Percentiles rank a stretch among this genome's conserved stretches.
These are phyloP conservation scores for Climacteris rufus DNA, from an alignment of 2,113 vertebrate species.

Conservation along the genomic window DNA sequence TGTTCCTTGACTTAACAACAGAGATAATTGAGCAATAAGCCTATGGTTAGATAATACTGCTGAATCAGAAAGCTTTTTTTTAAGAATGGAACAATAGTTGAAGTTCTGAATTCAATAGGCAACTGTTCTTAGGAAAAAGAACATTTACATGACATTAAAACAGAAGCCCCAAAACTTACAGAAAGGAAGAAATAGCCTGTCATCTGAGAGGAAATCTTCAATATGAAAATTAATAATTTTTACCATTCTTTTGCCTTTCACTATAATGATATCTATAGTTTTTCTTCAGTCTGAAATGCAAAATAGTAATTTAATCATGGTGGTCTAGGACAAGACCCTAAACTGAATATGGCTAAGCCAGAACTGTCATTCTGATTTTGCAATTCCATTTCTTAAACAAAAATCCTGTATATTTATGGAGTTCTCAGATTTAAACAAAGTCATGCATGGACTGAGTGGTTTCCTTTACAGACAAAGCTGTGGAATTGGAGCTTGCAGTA, in stretches of 20 bases:
- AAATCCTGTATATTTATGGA: neutral
- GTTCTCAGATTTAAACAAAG: neutral
- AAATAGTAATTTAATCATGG: neutral
- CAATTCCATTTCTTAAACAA: neutral
- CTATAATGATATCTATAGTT: neutral
- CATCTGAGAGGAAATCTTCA: slow-evolving; percentile 1
- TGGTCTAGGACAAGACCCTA: neutral
- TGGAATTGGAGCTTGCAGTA: neutral
- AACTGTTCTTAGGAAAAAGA: neutral
- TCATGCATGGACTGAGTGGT: neutral
- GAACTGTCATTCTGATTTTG: neutral
- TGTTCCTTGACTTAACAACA: slow-evolving; percentile 23
- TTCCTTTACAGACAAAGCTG: neutral
- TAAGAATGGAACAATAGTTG: neutral
- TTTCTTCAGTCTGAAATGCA: neutral
- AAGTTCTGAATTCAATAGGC: slow-evolving; percentile 1
- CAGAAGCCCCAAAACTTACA: neutral
- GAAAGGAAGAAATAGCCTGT: neutral
- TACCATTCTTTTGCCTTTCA: neutral
- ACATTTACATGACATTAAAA: slow-evolving; percentile 8
- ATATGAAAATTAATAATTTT: neutral
- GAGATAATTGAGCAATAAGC: slow-evolving; percentile 52
- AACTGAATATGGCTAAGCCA: neutral
- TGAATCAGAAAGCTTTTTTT: slow-evolving; percentile 34
- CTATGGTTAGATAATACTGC: slow-evolving; percentile 25